These are phyloP conservation scores for Minunthozetes semirufus DNA, from an alignment of 2,888 invertebrate genomes.

Conservation along the genomic window DNA sequence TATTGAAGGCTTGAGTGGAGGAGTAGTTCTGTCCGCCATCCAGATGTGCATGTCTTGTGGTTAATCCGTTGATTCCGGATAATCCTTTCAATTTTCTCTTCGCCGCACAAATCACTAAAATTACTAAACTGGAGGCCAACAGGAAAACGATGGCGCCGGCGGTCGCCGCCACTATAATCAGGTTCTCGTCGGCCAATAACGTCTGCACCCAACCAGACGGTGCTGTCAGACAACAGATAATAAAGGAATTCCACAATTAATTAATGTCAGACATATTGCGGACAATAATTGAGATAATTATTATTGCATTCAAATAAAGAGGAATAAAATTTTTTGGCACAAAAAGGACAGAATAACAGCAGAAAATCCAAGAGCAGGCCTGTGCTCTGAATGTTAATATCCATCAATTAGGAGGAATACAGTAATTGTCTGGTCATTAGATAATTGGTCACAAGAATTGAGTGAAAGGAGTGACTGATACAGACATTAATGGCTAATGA, in stretches of 20 bases:
- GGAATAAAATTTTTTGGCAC: not conserved
- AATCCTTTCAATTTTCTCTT: constrained; percentile 19
- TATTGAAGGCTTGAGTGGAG: constrained; percentile 5
- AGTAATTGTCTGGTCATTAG: constrained; percentile 1
- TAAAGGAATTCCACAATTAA: constrained; percentile 3
- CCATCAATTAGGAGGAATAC: not conserved
- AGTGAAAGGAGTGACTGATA: not conserved
- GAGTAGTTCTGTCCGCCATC: constrained; percentile 3
- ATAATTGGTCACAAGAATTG: not conserved
- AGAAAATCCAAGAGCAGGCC: not conserved
- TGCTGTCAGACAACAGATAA: constrained; percentile 53
- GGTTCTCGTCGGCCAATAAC: constrained; percentile 62
- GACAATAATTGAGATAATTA: not conserved
- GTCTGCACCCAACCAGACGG: constrained; percentile 72
- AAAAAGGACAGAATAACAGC: not conserved
- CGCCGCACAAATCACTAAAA: constrained; percentile 51
- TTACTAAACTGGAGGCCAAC: constrained; percentile 51
- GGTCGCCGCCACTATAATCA: constrained; percentile 65
- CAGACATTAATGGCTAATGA: no score
- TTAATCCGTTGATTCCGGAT: constrained; percentile 10
- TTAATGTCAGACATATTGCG: not conserved
- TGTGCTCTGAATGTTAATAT: not conserved
- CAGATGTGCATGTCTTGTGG: not conserved
- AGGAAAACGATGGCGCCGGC: constrained; percentile 62
- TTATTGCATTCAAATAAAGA: not conserved